phyloP scores from a whole-genome alignment of 2,888 invertebrate species.

The Bombyx huttoni region DNA sequence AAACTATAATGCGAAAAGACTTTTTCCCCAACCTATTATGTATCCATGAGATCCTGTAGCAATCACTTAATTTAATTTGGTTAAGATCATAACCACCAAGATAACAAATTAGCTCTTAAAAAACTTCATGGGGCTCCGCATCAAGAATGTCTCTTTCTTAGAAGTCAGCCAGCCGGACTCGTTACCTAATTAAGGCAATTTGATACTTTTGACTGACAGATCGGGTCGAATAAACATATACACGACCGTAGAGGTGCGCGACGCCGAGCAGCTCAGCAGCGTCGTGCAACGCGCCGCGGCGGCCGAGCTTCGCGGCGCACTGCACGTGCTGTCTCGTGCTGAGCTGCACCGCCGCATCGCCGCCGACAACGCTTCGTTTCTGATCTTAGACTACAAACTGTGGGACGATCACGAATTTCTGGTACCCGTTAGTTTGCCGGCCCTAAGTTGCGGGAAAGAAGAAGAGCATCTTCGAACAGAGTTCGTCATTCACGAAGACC shows the following conservation, averaged over 20 bases:
- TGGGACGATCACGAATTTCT: slow-evolving; percentile 9
- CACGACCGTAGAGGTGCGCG: not conserved
- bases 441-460: not conserved
- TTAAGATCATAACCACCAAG: too few species aligned
- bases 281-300: not conserved
- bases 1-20: too few species aligned
- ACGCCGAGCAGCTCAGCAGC: slow-evolving; percentile 4
- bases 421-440: slow-evolving; percentile 3
- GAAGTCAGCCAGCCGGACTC: too few species aligned
- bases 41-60: too few species aligned
- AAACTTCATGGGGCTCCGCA: too few species aligned
- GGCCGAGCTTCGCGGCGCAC: not conserved
- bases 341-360: not conserved
- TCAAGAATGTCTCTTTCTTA: too few species aligned
- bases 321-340: not conserved
- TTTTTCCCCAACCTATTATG: too few species aligned
- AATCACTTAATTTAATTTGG: too few species aligned
- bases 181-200: too few species aligned
- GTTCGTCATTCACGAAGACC: not conserved
- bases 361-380: slow-evolving; percentile 8
- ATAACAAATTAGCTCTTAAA: too few species aligned
- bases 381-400: slow-evolving; percentile 23
- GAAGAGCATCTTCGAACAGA: not conserved
- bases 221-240: not conserved
- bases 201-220: too few species aligned